Evolutionary conservation across 2,113 vertebrate genomes (phyloP).

Genomic region (Anseranas semipalmata): DNA sequence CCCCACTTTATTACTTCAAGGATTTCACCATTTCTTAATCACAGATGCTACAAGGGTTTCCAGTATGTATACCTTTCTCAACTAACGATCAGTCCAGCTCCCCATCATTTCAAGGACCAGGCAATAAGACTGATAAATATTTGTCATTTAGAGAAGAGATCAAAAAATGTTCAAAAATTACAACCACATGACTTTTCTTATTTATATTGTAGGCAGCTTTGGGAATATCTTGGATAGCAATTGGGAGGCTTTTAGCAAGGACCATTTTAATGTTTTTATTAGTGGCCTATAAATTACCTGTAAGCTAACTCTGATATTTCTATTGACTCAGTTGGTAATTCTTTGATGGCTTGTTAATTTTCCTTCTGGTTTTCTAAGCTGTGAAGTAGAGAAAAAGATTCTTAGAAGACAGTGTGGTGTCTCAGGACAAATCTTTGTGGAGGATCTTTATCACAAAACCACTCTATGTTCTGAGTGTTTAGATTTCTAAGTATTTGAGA

Average conservation of each 20-base stretch:
- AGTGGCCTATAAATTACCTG: neutral
- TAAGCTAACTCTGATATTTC: neutral
- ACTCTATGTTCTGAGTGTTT: neutral
- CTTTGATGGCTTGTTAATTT: neutral
- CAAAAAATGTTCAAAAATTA: neutral
- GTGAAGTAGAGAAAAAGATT: neutral
- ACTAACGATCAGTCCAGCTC: constrained; percentile 53
- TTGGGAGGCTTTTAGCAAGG: neutral
- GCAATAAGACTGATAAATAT: constrained; percentile 21
- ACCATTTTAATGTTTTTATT: neutral
- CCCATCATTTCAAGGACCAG: constrained; percentile 16
- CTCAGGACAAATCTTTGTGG: neutral
- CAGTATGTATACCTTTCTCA: constrained; percentile 22
- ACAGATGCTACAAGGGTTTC: constrained; percentile 55
- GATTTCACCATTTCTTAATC: constrained; percentile 50
- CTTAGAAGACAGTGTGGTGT: neutral
- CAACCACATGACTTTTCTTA: neutral
- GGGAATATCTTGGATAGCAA: neutral
- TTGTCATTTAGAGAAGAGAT: neutral
- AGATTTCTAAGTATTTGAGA: neutral
- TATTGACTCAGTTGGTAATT: neutral
- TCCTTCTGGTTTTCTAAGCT: neutral
- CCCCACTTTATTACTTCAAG: constrained; percentile 21
- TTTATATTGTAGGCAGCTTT: neutral
- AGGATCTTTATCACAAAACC: neutral